Evolutionary conservation across 2,113 vertebrate genomes (phyloP), one percentile per base, ranked within the genome.

Genomic region (Percina caprodes): DNA sequence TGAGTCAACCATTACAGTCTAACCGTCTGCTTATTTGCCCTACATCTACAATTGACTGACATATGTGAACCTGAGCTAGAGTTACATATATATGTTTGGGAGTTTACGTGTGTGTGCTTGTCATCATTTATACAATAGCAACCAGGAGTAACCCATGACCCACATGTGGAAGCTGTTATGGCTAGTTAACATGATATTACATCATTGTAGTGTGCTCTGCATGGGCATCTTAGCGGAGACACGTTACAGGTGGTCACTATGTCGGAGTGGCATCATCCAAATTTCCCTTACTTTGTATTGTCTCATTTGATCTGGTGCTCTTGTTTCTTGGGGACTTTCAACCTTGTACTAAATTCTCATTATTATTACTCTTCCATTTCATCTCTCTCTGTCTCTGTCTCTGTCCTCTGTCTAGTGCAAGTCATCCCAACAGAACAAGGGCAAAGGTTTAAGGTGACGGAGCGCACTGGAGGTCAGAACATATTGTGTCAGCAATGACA

Each of bases 31-130:
- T 80, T 33, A 21, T 85, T 80, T 88, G 86, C 84, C 88, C 85
- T 76, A 82, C 69, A 86, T 90, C 82, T 87, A 6, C 69, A 77
- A 76, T 55, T 82, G 79, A 90, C 80, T 83, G 85, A 78, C 87
- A 83, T 83, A 77, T 73, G 83, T 62, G 75, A 77, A 7, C 46
- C 69, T 24, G n/a, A 77, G 68, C 70, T 12, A 24, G 21, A 84
- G 23, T 67, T 79, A 18, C 46, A 73, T 30, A 66, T 54, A 78
- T 59, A 48, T 61, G n/a, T 68, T 23, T 71, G 60, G 65, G 21
- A 76, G 61, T 48, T 13, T 63, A 45, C 33, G 14, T 55, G 45
- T 56, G 62, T 62, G 56, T 71, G 21, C 11, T 21, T 74, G 70
- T 77, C 58, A 19, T 24, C 70, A 56, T 72, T 77, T 82, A 60